Conservation (phyloP, 1,140 invertebrate genomes). For the Coptotermes formosanus region DNA sequence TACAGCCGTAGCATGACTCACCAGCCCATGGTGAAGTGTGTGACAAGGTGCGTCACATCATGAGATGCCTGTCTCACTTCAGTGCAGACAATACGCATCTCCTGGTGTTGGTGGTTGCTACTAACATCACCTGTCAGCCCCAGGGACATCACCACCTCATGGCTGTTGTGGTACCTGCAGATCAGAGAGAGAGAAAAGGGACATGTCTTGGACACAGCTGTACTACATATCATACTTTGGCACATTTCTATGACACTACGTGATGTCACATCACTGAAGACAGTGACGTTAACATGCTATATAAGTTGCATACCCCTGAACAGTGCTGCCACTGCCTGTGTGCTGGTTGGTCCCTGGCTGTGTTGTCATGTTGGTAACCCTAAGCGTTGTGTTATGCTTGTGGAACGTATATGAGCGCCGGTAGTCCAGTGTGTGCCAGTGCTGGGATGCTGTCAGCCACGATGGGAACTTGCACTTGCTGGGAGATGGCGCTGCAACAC, state of each 20-base stretch:
- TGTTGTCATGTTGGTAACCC: constrained; percentile 50
- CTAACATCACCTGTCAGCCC: constrained; percentile 25
- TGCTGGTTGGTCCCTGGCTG: background rate
- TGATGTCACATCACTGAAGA: no score
- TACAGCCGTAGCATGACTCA: constrained; percentile 41
- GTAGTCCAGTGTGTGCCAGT: constrained; percentile 77
- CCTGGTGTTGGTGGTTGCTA: constrained; percentile 39
- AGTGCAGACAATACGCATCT: constrained; percentile 62
- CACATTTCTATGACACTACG: no score
- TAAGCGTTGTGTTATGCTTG: constrained; percentile 69
- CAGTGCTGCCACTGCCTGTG: background rate
- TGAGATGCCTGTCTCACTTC: constrained; percentile 55
- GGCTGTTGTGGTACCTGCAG: background rate
- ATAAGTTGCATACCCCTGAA: background rate
- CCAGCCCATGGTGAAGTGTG: constrained; percentile 66
- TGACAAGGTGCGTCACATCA: constrained; percentile 45
- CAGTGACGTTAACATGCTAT: no score
- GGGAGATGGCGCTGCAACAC: constrained; percentile 54
- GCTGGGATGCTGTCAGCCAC: constrained; percentile 73
- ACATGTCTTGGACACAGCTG: background rate
- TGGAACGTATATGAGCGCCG: constrained; percentile 71
- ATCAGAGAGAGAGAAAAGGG: background rate
- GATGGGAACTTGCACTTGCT: constrained; percentile 70
- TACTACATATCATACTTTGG: no score
- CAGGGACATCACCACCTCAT: constrained; percentile 22